Evolutionary conservation across 2,888 invertebrate species (phyloP).

Genomic region (Sphaerophoria taeniata): DNA sequence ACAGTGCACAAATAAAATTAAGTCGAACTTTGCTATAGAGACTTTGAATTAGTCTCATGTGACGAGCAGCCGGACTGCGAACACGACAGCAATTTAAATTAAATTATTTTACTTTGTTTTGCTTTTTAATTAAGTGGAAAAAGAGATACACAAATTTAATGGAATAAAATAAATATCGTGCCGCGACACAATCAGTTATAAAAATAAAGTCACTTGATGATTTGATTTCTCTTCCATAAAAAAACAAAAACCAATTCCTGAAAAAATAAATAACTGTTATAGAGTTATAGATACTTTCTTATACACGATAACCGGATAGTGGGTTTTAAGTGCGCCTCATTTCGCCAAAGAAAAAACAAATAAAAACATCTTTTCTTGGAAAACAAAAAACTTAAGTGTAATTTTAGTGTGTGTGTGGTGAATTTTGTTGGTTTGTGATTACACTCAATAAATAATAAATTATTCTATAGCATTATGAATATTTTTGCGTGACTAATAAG

Average conservation of each 20-base stretch:
- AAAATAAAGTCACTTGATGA: conserved; percentile 28
- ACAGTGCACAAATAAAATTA: conserved; percentile 21
- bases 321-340: conserved; percentile 42
- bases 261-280: conserved; percentile 24
- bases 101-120: conserved; percentile 57
- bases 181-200: conserved; percentile 19
- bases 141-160: conserved; percentile 13
- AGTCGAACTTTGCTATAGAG: conserved; percentile 43
- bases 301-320: conserved; percentile 37
- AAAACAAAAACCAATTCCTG: conserved; percentile 34
- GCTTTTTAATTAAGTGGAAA: conserved; percentile 47
- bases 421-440: conserved; percentile 29
- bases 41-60: conserved; percentile 72
- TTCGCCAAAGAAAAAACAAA: conserved; percentile 36
- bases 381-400: conserved; percentile 43
- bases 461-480: neutral
- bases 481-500: conserved; percentile 59
- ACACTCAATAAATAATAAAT: neutral
- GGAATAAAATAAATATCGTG: conserved; percentile 11
- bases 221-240: conserved; percentile 35
- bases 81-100: conserved; percentile 50
- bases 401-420: conserved; percentile 44
- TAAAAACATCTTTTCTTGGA: conserved; percentile 45
- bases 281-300: conserved; percentile 20
- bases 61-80: conserved; percentile 38